Evolutionary conservation across 2,113 vertebrate species (phyloP).

Genomic region (Eptesicus fuscus): DNA sequence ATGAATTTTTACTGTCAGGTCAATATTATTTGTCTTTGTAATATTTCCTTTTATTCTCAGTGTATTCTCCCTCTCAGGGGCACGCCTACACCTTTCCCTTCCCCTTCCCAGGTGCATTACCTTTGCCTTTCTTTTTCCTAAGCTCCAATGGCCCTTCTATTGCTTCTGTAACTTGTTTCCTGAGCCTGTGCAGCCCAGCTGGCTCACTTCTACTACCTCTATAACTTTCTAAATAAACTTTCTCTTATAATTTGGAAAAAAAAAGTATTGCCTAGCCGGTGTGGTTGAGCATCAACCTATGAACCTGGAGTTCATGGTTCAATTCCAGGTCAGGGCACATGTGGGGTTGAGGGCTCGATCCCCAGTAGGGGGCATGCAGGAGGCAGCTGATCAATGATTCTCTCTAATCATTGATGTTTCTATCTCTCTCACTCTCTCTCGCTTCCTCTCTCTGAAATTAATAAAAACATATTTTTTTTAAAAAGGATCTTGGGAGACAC

Average conservation of each 20-base stretch:
- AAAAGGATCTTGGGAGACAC: no score
- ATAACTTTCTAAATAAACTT: background rate
- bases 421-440: no score
- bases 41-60: background rate
- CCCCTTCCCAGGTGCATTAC: background rate
- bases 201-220: background rate
- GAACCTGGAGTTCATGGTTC: no score
- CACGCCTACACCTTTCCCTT: background rate
- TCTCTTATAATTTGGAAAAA: background rate
- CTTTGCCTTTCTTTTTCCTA: background rate
- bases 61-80: background rate
- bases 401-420: no score
- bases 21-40: background rate
- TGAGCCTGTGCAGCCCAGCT: background rate
- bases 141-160: background rate
- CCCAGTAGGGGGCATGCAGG: no score
- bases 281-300: no score
- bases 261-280: no score
- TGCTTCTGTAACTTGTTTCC: background rate
- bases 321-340: no score
- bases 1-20: background rate
- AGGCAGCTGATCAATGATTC: no score
- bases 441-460: no score
- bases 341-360: no score
- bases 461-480: no score